Conservation (phyloP, 2,888 invertebrate species). For the Microdon myrmicae region DNA sequence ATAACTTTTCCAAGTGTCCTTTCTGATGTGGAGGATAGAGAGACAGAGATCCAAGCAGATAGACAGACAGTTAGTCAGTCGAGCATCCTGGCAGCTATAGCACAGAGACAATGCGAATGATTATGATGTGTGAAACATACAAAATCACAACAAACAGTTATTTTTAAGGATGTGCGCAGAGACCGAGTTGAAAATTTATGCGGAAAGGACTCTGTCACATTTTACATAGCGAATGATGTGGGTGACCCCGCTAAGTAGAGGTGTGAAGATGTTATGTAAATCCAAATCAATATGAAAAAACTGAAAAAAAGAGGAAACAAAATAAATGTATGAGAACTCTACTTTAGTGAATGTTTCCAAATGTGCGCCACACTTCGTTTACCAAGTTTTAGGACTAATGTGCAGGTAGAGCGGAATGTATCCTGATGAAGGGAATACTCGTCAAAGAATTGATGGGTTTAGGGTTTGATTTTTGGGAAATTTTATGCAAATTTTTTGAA, state of each 20-base stretch:
- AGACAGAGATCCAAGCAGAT: too few relatives aligned
- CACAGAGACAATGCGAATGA: constrained; percentile 43
- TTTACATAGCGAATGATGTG: too few relatives aligned
- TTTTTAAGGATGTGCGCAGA: constrained; percentile 33
- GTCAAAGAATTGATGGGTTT: background rate
- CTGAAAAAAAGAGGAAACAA: background rate
- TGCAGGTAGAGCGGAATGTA: too few relatives aligned
- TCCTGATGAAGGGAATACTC: too few relatives aligned
- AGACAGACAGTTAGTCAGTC: too few relatives aligned
- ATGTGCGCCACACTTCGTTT: constrained; percentile 45
- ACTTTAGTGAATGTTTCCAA: constrained; percentile 8
- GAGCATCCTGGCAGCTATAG: background rate
- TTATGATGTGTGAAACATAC: constrained; percentile 52
- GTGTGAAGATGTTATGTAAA: too few relatives aligned
- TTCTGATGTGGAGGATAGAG: constrained; percentile 33
- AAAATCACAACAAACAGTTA: constrained; percentile 52
- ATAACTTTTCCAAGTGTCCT: constrained; percentile 51
- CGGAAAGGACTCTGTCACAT: constrained; percentile 39
- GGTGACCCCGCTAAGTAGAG: too few relatives aligned
- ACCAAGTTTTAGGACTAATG: too few relatives aligned
- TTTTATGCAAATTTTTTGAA: constrained; percentile 48
- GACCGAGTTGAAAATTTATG: constrained; percentile 36
- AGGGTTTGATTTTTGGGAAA: constrained; percentile 34
- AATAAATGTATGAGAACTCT: constrained; percentile 18
- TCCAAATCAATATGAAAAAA: background rate